Conservation (phyloP, 1,140 invertebrate species). For the Drosophila triauraria region DNA sequence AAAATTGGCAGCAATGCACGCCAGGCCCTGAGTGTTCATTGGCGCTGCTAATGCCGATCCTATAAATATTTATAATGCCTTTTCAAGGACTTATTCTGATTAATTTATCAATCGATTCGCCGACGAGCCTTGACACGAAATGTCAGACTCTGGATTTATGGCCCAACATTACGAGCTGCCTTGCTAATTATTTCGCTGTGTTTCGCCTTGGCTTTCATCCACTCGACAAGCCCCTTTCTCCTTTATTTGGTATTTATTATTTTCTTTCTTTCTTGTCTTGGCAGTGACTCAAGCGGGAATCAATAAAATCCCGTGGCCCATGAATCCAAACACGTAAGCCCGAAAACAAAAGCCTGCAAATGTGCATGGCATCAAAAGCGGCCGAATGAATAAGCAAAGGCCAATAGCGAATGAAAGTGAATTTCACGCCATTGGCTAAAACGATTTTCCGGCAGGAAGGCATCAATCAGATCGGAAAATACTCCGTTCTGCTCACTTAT, state of each 20-base stretch:
- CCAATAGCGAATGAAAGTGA: slow-evolving; percentile 64
- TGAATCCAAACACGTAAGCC: slow-evolving; percentile 64
- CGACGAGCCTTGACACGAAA: slow-evolving; percentile 75
- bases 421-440: slow-evolving; percentile 77
- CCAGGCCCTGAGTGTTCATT: slow-evolving; percentile 14
- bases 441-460: slow-evolving; percentile 72
- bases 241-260: slow-evolving; percentile 2
- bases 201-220: slow-evolving; percentile 29
- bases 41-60: slow-evolving; percentile 39
- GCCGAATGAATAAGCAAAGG: slow-evolving; percentile 23
- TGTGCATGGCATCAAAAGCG: slow-evolving; percentile 33
- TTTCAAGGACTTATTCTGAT: slow-evolving; percentile 77
- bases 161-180: slow-evolving; percentile 62
- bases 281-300: slow-evolving; percentile 48
- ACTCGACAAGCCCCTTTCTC: slow-evolving; percentile 29
- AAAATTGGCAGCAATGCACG: slow-evolving; percentile 52
- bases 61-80: slow-evolving; percentile 80
- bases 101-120: slow-evolving; percentile 79
- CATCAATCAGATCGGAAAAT: slow-evolving; percentile 70
- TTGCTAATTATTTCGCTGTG: slow-evolving; percentile 65
- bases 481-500: slow-evolving; percentile 37
- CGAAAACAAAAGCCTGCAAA: slow-evolving; percentile 36
- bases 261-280: slow-evolving; percentile 13
- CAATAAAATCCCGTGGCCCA: slow-evolving; percentile 68
- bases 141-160: slow-evolving; percentile 72